phyloP scores from a whole-genome alignment of 1,140 invertebrate genomes.

The Zaprionus gabonicus region DNA sequence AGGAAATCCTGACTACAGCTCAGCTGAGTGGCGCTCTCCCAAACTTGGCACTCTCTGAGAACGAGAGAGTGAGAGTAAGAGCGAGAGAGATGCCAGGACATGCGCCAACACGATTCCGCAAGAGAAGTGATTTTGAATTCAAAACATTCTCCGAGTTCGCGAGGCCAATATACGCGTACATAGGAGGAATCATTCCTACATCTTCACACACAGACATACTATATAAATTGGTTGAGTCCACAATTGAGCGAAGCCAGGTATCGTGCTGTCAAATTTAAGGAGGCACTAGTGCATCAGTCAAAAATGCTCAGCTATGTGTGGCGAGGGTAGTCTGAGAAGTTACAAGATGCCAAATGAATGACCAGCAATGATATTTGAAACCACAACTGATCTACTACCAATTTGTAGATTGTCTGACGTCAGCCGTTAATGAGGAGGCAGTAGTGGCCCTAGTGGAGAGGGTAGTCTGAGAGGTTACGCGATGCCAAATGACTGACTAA shows the following conservation, averaged over 20 bases:
- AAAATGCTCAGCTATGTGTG: not conserved
- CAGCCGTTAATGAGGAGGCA: not conserved
- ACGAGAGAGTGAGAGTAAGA: not conserved
- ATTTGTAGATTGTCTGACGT: not conserved
- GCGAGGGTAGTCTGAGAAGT: conserved; percentile 13
- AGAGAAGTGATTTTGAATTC: conserved; percentile 22
- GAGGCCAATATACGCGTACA: not conserved
- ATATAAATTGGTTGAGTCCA: conserved; percentile 4
- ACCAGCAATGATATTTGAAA: no score
- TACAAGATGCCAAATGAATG: not conserved
- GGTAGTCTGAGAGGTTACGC: not conserved
- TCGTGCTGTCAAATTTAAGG: conserved; percentile 23
- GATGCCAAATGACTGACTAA: not conserved
- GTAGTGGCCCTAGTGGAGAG: no score
- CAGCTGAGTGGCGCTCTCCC: not conserved
- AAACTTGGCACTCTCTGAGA: not conserved
- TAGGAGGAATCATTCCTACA: not conserved
- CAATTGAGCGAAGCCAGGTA: conserved; percentile 22
- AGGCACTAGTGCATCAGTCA: conserved; percentile 3
- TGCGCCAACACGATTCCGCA: not conserved
- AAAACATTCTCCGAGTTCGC: conserved; percentile 21
- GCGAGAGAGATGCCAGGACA: not conserved
- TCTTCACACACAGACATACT: not conserved
- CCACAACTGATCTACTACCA: not conserved
- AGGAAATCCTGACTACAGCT: not conserved